Conservation (phyloP, 2,888 invertebrate species). For the Strigamia maritima region DNA sequence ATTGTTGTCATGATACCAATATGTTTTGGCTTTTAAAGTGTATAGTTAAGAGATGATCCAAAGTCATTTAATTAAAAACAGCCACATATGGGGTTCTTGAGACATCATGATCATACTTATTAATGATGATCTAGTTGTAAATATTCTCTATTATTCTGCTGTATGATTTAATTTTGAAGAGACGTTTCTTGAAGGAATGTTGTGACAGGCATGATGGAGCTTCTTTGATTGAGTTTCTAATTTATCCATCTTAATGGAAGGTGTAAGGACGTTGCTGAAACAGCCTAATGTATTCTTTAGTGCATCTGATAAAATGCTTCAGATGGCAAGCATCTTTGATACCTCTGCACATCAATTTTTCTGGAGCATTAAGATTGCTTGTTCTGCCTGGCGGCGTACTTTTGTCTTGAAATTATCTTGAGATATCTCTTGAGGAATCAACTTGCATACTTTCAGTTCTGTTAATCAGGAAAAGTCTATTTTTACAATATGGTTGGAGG, state of each 20-base stretch:
- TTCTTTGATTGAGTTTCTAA: not conserved
- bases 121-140: too few species aligned
- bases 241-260: not conserved
- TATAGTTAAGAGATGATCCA: too few species aligned
- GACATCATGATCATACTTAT: too few species aligned
- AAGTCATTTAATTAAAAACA: too few species aligned
- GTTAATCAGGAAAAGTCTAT: not conserved
- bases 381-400: not conserved
- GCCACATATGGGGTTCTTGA: too few species aligned
- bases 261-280: not conserved
- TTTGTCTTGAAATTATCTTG: not conserved
- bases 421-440: not conserved
- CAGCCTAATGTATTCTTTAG: not conserved
- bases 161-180: not conserved
- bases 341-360: not conserved
- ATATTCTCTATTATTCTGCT: too few species aligned
- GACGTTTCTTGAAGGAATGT: not conserved
- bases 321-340: not conserved
- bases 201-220: not conserved
- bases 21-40: too few species aligned
- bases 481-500: not conserved
- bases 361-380: not conserved
- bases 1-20: too few species aligned
- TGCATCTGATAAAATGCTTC: not conserved
- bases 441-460: not conserved